A percentile compares a stretch with the other conserved stretches of the same genome.
Conservation (phyloP, 2,888 invertebrate species). For the Odontomyia ornata region DNA sequence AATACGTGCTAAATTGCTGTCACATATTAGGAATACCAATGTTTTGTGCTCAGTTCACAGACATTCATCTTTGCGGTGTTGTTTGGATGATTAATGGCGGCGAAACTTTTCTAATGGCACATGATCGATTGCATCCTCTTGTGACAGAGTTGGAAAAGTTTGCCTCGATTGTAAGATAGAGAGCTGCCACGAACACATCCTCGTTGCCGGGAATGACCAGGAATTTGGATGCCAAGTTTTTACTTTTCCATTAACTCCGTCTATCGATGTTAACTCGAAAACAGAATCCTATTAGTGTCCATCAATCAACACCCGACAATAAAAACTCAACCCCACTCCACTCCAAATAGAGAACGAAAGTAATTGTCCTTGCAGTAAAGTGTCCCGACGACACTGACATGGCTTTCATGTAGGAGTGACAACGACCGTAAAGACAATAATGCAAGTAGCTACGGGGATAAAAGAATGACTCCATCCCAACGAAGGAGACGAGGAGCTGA, state of each 20-base stretch:
- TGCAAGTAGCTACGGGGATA: neutral
- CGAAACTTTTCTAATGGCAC: slow-evolving; percentile 47
- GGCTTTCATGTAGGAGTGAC: neutral
- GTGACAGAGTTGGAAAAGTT: slow-evolving; percentile 32
- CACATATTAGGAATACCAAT: slow-evolving; percentile 17
- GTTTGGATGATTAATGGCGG: slow-evolving; percentile 46
- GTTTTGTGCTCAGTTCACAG: slow-evolving; percentile 4
- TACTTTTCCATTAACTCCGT: slow-evolving; percentile 40
- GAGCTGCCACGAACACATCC: slow-evolving; percentile 30
- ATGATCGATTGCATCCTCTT: slow-evolving; percentile 47
- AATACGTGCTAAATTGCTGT: slow-evolving; percentile 19
- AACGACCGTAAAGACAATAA: neutral
- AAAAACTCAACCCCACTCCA: neutral
- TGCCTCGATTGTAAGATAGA: slow-evolving; percentile 7
- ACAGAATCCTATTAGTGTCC: slow-evolving; percentile 41
- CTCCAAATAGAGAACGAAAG: neutral
- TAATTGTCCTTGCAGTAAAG: neutral
- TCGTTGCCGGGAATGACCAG: neutral
- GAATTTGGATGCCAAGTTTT: slow-evolving; percentile 7
- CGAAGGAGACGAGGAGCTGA: neutral
- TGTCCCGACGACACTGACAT: neutral
- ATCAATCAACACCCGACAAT: slow-evolving; percentile 32
- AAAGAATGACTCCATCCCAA: neutral
- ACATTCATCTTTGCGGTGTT: slow-evolving; percentile 1
- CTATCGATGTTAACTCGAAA: slow-evolving; percentile 32